These are phyloP conservation scores for Sphenopsis melanotis DNA, from an alignment of 2,797 vertebrate species.

Conservation along the genomic window DNA sequence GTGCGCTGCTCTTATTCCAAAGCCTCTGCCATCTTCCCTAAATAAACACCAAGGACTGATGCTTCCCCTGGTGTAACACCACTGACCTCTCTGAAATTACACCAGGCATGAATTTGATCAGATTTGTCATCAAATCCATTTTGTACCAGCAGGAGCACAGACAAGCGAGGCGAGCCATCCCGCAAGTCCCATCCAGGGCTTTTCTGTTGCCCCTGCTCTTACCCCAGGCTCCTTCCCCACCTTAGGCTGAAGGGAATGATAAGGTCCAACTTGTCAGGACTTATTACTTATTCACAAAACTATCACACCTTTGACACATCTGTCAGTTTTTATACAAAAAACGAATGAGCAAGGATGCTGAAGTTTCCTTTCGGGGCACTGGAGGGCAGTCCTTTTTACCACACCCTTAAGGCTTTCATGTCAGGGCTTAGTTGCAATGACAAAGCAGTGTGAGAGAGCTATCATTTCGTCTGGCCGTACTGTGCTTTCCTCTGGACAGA, in stretches of 20 bases:
- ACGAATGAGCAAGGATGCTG: conserved; percentile 69
- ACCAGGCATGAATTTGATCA: conserved; percentile 52
- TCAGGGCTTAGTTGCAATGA: conserved; percentile 48
- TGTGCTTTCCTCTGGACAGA: conserved; percentile 39
- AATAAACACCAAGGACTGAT: conserved; percentile 22
- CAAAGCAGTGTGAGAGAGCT: conserved; percentile 34
- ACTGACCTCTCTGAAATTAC: conserved; percentile 50
- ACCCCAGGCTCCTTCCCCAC: conserved; percentile 64
- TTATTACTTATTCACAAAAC: conserved; percentile 72
- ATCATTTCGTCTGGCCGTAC: conserved; percentile 38
- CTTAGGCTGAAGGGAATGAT: conserved; percentile 74
- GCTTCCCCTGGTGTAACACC: conserved; percentile 20
- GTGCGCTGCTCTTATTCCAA: background rate
- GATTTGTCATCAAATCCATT: conserved; percentile 51
- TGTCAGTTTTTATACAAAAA: conserved; percentile 79
- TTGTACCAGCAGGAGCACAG: conserved; percentile 41
- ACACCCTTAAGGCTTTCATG: conserved; percentile 63
- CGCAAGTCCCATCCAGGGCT: conserved; percentile 45
- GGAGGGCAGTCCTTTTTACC: conserved; percentile 68
- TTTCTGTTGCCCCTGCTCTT: conserved; percentile 50
- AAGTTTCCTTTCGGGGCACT: conserved; percentile 66
- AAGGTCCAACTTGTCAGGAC: conserved; percentile 78
- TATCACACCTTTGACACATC: conserved; percentile 78
- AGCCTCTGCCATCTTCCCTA: background rate
- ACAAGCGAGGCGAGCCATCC: background rate